Conservation (phyloP, 2,113 vertebrate genomes). For the Neopipo cinnamomea region DNA sequence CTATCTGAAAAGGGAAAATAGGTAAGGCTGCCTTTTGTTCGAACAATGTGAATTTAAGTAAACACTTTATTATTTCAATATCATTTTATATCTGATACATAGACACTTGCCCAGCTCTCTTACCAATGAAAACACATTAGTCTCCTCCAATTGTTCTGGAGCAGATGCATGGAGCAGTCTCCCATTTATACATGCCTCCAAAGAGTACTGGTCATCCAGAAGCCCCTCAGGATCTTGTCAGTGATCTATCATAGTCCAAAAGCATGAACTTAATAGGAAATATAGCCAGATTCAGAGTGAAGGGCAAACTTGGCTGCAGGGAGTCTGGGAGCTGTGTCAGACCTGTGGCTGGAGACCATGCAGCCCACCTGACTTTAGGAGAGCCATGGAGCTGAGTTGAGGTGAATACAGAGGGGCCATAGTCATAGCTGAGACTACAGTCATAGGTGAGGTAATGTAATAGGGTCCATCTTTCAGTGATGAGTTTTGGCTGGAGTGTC, state of each 20-base stretch:
- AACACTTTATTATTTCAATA: constrained; percentile 38
- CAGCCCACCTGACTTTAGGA: background rate
- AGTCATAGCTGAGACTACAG: fast-evolving
- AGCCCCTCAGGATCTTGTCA: background rate
- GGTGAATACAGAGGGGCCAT: background rate
- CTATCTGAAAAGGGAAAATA: constrained; percentile 7
- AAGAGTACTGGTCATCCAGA: background rate
- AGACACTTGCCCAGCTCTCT: background rate
- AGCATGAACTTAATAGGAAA: background rate
- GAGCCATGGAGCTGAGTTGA: background rate
- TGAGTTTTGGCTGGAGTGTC: background rate
- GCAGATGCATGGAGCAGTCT: background rate
- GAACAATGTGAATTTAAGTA: constrained; percentile 16
- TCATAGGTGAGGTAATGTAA: background rate
- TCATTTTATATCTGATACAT: constrained; percentile 11
- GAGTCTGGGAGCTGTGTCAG: background rate
- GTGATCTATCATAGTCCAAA: background rate
- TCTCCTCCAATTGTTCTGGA: background rate
- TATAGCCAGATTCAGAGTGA: background rate
- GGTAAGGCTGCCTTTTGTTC: background rate
- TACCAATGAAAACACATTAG: background rate
- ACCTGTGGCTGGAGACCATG: background rate
- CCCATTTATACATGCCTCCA: background rate
- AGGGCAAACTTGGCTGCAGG: background rate
- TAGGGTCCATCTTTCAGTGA: background rate